Base-by-base conservation (phyloP, 2,888 invertebrate genomes). In the Leucoptera coffeella region DNA sequence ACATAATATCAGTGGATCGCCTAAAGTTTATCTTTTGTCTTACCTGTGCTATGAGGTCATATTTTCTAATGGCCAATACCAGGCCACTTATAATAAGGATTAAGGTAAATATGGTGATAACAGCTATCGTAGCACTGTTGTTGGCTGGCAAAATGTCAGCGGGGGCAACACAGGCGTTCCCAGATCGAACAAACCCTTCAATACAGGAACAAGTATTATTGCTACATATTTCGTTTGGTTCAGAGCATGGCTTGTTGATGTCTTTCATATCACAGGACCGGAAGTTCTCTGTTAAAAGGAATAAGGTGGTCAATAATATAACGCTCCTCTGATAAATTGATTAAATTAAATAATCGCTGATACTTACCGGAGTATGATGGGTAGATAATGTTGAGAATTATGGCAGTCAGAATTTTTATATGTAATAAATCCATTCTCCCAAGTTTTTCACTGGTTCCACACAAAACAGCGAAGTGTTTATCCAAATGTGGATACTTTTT, bases 291-390 rank as follows among this genome's bases (percentile, higher is more conserved):
- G 69, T 65, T 71, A 65, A 62, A 65, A 61, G 59, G 51, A 61
- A 59, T 56, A 49, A 47, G 45, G 41, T 45, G 44, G 42, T 45
- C 39, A 42, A n/a, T n/a, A n/a, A n/a, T 44, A 51, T 53, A 50
- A 51, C 46, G 49, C 45, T 46, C 42, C 43, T 46, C 37, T 46
- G 42, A 51, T 43, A 50, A 59, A 64, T 65, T 65, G 64, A 57
- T 55, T 69, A 65, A 67, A 69, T 69, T 69, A 67, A 61, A 65
- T 69, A 64, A 69, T 65, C 48, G 67, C n/a, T n/a, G n/a, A n/a
- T n/a, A n/a, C n/a, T n/a, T n/a, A n/a, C n/a, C n/a, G n/a, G n/a
- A n/a, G n/a, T n/a, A n/a, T n/a, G n/a, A n/a, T n/a, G n/a, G n/a
- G n/a, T n/a, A n/a, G n/a, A n/a, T n/a, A n/a, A n/a, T n/a, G n/a